Evolutionary conservation across 2,888 invertebrate species (phyloP).

Genomic region (Synergus itoensis): DNA sequence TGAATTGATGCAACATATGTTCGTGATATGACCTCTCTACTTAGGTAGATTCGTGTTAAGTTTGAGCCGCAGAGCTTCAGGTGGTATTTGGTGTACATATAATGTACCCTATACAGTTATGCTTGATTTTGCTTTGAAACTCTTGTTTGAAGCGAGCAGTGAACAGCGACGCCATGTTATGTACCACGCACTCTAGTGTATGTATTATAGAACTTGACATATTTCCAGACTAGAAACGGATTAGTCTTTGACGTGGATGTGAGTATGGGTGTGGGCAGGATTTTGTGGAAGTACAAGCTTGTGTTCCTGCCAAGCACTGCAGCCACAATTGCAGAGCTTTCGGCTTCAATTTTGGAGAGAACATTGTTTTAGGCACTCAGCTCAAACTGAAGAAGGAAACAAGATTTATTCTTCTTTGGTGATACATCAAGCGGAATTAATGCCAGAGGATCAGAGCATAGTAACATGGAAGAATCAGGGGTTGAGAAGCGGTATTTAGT

Average conservation of each 20-base stretch:
- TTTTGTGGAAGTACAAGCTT: not conserved
- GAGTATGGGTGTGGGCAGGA: not conserved
- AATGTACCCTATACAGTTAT: not conserved
- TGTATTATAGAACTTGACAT: slow-evolving; percentile 19
- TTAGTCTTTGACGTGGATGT: slow-evolving; percentile 10
- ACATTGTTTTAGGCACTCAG: not conserved
- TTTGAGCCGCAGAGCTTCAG: slow-evolving; percentile 20
- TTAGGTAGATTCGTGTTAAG: slow-evolving; percentile 10
- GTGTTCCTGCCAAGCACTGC: not conserved
- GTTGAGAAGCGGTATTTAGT: too few relatives aligned
- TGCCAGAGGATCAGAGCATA: not conserved
- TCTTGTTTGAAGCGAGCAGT: slow-evolving; percentile 2
- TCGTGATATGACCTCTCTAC: slow-evolving; percentile 49
- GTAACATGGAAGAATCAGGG: too few relatives aligned
- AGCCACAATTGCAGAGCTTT: slow-evolving; percentile 5
- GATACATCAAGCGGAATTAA: not conserved
- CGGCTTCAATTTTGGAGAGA: slow-evolving; percentile 10
- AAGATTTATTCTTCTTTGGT: not conserved
- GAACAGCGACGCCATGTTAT: not conserved
- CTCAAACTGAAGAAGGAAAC: not conserved
- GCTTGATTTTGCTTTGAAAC: slow-evolving; percentile 20
- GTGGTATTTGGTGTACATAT: not conserved
- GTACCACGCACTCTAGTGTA: not conserved
- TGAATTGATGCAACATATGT: slow-evolving; percentile 46
- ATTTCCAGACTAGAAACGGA: slow-evolving; percentile 18